Evolutionary conservation across 2,113 vertebrate species (phyloP).

Genomic region (Gallinago paraguaiae): DNA sequence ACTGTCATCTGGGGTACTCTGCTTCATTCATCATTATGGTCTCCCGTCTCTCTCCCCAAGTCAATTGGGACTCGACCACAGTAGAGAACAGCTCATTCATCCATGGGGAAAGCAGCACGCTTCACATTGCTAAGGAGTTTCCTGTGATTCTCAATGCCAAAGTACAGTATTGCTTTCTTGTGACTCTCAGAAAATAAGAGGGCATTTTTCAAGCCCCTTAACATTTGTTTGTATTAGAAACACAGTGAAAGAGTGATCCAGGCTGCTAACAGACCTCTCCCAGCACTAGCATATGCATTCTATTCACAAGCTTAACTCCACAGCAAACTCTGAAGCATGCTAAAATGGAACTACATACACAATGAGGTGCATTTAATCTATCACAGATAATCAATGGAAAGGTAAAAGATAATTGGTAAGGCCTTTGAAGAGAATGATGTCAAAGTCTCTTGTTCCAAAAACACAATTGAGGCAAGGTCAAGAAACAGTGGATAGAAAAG

Average conservation of each 20-base stretch:
- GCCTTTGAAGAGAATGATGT: neutral
- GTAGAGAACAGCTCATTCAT: constrained; percentile 55
- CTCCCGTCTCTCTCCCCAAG: neutral
- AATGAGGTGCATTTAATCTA: neutral
- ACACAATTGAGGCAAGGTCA: neutral
- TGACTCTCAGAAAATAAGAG: neutral
- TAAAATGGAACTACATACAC: neutral
- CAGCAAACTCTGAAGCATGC: neutral
- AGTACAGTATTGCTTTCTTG: neutral
- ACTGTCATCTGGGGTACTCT: constrained; percentile 5
- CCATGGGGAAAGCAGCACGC: neutral
- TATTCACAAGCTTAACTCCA: neutral
- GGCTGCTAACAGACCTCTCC: neutral
- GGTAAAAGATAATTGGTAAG: neutral
- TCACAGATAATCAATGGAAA: neutral
- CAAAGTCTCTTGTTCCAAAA: neutral
- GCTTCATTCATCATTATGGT: constrained; percentile 55
- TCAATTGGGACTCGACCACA: neutral
- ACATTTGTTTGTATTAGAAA: neutral
- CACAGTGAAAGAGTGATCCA: neutral
- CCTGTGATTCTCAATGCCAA: neutral
- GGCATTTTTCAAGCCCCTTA: neutral
- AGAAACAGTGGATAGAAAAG: neutral
- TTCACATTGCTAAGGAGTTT: neutral
- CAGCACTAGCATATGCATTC: neutral